Evolutionary conservation across 2,113 vertebrate genomes (phyloP).

Genomic region (Lagenorhynchus albirostris): DNA sequence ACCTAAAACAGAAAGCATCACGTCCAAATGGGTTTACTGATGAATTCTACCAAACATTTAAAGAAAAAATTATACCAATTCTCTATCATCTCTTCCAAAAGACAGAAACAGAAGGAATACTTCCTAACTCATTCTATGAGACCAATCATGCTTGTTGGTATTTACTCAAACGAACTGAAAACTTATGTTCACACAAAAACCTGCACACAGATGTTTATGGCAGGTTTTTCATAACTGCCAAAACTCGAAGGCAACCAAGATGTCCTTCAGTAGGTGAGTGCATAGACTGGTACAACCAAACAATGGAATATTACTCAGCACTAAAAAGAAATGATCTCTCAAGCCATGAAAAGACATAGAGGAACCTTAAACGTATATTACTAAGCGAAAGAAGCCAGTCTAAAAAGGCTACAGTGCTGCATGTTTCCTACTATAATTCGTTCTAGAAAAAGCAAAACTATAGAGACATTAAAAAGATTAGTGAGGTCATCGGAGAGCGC

Average conservation of each 20-base stretch:
- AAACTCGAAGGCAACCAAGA: background rate
- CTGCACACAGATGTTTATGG: background rate
- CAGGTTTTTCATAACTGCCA: background rate
- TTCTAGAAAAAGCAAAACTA: background rate
- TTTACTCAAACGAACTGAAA: background rate
- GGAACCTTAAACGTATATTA: background rate
- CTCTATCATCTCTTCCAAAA: background rate
- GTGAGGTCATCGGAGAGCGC: too few relatives aligned
- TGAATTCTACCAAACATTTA: background rate
- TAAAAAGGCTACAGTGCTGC: background rate
- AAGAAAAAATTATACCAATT: background rate
- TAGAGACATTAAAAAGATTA: background rate
- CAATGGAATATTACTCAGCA: background rate
- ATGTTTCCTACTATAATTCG: background rate
- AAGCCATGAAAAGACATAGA: background rate
- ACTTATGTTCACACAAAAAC: background rate
- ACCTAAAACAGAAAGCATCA: background rate
- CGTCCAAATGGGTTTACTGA: background rate
- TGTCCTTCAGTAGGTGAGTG: background rate
- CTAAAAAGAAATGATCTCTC: background rate
- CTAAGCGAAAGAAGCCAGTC: background rate
- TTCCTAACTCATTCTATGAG: background rate
- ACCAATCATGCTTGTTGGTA: background rate
- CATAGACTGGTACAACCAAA: background rate
- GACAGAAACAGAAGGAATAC: background rate